Evolutionary conservation across 2,888 invertebrate species (phyloP).

Genomic region (Ophioninae sp.): DNA sequence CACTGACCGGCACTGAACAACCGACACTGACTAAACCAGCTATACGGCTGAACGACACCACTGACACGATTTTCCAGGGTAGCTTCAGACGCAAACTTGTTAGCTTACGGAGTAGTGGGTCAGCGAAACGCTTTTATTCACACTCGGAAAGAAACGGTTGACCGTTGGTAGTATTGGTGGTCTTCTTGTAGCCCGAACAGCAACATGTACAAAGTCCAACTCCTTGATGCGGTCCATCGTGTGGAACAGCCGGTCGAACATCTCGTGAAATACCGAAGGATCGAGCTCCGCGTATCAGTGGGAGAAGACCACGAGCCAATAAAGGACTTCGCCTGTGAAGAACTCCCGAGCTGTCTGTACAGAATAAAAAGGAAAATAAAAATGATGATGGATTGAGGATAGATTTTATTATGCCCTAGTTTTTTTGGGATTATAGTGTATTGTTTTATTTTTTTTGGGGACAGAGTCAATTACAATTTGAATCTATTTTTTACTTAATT

Average conservation of each 20-base stretch:
- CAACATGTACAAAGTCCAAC: constrained; percentile 23
- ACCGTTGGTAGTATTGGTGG: constrained; percentile 28
- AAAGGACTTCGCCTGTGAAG: constrained; percentile 34
- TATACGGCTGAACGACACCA: too few relatives aligned
- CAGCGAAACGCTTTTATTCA: constrained; percentile 31
- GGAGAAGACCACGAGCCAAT: constrained; percentile 48
- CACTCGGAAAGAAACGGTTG: not conserved
- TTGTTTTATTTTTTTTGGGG: too few relatives aligned
- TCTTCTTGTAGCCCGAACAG: too few relatives aligned
- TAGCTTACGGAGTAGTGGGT: constrained; percentile 26
- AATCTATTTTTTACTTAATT: too few relatives aligned
- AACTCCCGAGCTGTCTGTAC: constrained; percentile 36
- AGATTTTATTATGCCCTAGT: too few relatives aligned
- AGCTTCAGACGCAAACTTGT: constrained; percentile 4
- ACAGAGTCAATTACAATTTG: too few relatives aligned
- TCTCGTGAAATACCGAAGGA: constrained; percentile 59
- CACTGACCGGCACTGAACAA: too few relatives aligned
- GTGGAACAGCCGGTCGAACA: constrained; percentile 57
- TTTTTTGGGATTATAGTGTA: too few relatives aligned
- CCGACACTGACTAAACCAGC: too few relatives aligned
- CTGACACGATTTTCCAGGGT: too few relatives aligned
- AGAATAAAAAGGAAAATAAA: too few relatives aligned
- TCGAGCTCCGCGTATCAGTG: constrained; percentile 32
- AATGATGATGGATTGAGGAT: too few relatives aligned
- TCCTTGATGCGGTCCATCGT: constrained; percentile 31